These are phyloP conservation scores for Lithosia quadra DNA, from an alignment of 2,888 invertebrate genomes.

Conservation along the genomic window DNA sequence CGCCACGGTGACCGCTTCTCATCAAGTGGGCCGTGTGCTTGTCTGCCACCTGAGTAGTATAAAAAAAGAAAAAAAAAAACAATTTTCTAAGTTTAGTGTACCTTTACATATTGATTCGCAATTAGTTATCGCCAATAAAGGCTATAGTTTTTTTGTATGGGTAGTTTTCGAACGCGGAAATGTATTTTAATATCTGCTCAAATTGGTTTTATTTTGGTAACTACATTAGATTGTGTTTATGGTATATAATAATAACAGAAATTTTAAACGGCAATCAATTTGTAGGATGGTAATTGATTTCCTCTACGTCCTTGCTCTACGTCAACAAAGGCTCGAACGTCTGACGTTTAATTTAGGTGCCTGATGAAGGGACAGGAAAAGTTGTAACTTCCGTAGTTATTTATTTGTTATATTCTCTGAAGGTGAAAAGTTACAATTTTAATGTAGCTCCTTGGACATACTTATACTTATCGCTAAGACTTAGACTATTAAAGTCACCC, in stretches of 20 bases:
- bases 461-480: no score
- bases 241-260: conserved; percentile 6
- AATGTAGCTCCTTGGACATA: not conserved
- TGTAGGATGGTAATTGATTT: conserved; percentile 9
- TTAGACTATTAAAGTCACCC: not conserved
- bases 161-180: conserved; percentile 17
- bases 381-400: no score
- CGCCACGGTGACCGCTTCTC: no score
- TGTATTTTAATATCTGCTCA: conserved; percentile 14
- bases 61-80: no score
- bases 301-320: conserved; percentile 6
- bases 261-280: conserved; percentile 5
- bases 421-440: no score
- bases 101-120: conserved; percentile 15
- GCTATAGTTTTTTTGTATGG: not conserved
- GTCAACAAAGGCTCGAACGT: not conserved
- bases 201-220: conserved; percentile 15
- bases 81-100: not conserved
- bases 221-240: conserved; percentile 14
- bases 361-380: not conserved
- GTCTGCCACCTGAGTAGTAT: no score
- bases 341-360: not conserved
- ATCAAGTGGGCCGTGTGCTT: no score
- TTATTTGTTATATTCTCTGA: no score
- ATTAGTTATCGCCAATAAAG: conserved; percentile 11